Evolutionary conservation across 1,140 invertebrate species (phyloP).

Genomic region (Drosophila punjabiensis): DNA sequence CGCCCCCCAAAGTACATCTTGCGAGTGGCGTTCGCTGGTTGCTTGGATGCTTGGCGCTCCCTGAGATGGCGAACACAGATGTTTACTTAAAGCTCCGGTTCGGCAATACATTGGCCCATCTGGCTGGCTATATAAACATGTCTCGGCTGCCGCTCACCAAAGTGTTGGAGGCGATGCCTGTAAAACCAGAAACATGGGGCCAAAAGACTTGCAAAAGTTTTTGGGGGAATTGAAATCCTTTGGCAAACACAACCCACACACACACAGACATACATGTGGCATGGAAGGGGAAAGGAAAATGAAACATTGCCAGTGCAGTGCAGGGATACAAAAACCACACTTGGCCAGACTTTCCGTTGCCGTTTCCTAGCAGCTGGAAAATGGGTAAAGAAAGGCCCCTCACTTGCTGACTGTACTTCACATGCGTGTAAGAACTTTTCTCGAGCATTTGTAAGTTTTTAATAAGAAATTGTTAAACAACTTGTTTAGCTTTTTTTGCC

Average conservation of each 20-base stretch:
- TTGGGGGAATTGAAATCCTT: slow-evolving; percentile 78
- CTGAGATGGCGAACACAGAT: slow-evolving; percentile 45
- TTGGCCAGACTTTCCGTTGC: slow-evolving; percentile 58
- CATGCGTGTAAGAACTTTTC: slow-evolving; percentile 66
- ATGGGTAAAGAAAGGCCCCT: slow-evolving; percentile 9
- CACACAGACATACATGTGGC: slow-evolving; percentile 13
- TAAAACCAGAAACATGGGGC: slow-evolving; percentile 73
- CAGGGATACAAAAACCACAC: slow-evolving; percentile 60
- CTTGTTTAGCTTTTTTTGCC: slow-evolving; percentile 51
- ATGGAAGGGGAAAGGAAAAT: slow-evolving; percentile 28
- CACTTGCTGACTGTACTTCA: slow-evolving; percentile 31
- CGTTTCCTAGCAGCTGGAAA: slow-evolving; percentile 27
- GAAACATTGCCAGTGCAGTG: slow-evolving; percentile 54
- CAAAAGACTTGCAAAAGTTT: slow-evolving; percentile 73
- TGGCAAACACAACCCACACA: slow-evolving; percentile 47
- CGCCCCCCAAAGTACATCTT: slow-evolving; percentile 3
- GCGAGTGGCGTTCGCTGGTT: neutral
- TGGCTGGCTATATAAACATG: slow-evolving; percentile 59
- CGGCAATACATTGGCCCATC: slow-evolving; percentile 59
- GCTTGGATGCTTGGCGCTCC: neutral
- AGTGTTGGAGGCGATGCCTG: slow-evolving; percentile 50
- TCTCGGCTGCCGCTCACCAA: slow-evolving; percentile 42
- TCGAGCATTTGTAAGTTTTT: slow-evolving; percentile 70
- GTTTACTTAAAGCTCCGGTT: slow-evolving; percentile 55
- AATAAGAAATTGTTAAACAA: slow-evolving; percentile 83